Evolutionary conservation across 2,797 vertebrate genomes (phyloP).

Genomic region (Pseudochirops cupreus): DNA sequence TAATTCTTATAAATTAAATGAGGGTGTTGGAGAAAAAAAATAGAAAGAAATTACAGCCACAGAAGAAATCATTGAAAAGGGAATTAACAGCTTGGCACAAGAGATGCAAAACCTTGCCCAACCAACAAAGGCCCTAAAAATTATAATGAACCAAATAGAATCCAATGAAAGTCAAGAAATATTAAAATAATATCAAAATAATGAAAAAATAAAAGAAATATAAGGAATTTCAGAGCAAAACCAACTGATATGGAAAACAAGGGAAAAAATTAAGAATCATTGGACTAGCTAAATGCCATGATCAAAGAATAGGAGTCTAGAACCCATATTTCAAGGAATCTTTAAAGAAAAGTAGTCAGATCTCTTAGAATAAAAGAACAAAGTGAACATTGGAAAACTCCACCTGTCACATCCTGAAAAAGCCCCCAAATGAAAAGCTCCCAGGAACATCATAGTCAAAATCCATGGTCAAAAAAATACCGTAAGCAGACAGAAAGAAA

Average conservation of each 20-base stretch:
- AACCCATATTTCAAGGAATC: not conserved
- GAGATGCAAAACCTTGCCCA: not conserved
- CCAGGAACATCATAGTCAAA: not conserved
- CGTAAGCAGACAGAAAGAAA: not conserved
- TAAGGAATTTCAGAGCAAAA: not conserved
- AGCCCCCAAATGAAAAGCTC: not conserved
- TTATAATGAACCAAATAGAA: not conserved
- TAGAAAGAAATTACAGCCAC: not conserved
- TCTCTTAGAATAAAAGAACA: not conserved
- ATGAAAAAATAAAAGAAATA: not conserved
- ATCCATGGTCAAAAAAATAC: not conserved
- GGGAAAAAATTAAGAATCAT: not conserved
- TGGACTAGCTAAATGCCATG: not conserved
- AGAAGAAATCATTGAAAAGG: not conserved
- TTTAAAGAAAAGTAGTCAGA: not conserved
- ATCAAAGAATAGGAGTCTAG: not conserved
- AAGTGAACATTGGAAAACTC: not conserved
- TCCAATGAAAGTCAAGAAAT: not conserved
- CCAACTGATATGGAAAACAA: not conserved
- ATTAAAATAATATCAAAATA: not conserved
- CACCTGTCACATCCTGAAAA: not conserved
- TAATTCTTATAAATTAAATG: not conserved
- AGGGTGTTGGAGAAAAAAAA: not conserved
- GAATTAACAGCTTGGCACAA: not conserved
- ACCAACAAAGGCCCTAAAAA: not conserved